These are phyloP conservation scores for Drymodes brunneopygia DNA, from an alignment of 2,113 vertebrate species.

Conservation along the genomic window DNA sequence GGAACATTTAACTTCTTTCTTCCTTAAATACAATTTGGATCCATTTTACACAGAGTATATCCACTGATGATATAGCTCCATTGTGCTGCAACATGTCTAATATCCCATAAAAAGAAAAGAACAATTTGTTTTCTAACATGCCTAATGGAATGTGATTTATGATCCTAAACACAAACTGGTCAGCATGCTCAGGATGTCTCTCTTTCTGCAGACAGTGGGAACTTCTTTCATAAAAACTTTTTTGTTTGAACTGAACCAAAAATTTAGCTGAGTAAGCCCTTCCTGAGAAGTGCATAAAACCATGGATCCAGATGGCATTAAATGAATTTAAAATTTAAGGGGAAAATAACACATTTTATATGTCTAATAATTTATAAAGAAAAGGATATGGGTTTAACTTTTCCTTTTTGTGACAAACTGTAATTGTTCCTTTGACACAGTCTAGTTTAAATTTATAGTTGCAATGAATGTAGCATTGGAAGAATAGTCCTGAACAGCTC, in stretches of 20 bases:
- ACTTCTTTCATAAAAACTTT: not conserved
- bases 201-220: not conserved
- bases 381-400: constrained; percentile 13
- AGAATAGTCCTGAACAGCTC: constrained; percentile 29
- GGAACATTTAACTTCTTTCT: not conserved
- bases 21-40: not conserved
- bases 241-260: not conserved
- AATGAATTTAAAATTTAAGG: constrained; percentile 46
- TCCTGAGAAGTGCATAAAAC: not conserved
- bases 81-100: not conserved
- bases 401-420: constrained; percentile 39
- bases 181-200: not conserved
- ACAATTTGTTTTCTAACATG: constrained; percentile 29
- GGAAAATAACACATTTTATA: constrained; percentile 25
- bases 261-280: not conserved
- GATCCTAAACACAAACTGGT: constrained; percentile 21
- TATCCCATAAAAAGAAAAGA: constrained; percentile 1
- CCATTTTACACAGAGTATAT: not conserved
- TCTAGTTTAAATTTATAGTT: constrained; percentile 48
- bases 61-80: not conserved
- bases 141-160: constrained; percentile 45
- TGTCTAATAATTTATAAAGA: constrained; percentile 45
- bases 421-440: constrained; percentile 57
- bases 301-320: not conserved
- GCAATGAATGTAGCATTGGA: not conserved